phyloP scores from a whole-genome alignment of 1,140 invertebrate genomes.

The Brachionus angularis region DNA sequence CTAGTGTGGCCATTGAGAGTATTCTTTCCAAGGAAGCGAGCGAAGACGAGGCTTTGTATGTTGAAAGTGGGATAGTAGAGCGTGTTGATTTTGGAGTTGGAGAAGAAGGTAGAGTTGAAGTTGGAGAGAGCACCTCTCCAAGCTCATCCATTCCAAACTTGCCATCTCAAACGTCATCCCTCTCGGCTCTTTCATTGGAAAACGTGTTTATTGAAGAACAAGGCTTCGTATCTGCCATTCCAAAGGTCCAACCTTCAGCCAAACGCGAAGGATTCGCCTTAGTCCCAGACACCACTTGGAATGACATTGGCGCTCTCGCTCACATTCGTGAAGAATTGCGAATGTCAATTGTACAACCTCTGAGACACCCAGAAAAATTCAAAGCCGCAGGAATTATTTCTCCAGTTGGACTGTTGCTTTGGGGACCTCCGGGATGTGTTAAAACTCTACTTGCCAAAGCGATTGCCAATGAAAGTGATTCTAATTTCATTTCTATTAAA shows the following conservation, averaged over 20 bases:
- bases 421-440: slow-evolving; percentile 83
- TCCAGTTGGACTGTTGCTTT: no score
- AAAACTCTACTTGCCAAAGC: slow-evolving; percentile 62
- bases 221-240: not conserved
- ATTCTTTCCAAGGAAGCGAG: not conserved
- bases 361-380: slow-evolving; percentile 22
- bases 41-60: not conserved
- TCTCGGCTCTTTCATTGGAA: no score
- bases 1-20: not conserved
- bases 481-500: slow-evolving; percentile 96
- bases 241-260: slow-evolving; percentile 70
- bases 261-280: slow-evolving; percentile 95
- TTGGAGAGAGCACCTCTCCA: no score
- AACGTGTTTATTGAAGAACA: not conserved
- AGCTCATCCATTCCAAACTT: no score
- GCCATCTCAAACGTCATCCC: no score
- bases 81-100: no score
- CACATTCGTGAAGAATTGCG: slow-evolving; percentile 82
- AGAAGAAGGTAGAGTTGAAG: no score
- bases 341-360: slow-evolving; percentile 70
- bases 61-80: not conserved
- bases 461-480: slow-evolving; percentile 87
- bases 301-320: slow-evolving; percentile 85
- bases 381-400: slow-evolving; percentile 76
- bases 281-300: slow-evolving; percentile 93